These are phyloP conservation scores for Tyrannus savana DNA, from an alignment of 2,113 vertebrate genomes.

Conservation along the genomic window DNA sequence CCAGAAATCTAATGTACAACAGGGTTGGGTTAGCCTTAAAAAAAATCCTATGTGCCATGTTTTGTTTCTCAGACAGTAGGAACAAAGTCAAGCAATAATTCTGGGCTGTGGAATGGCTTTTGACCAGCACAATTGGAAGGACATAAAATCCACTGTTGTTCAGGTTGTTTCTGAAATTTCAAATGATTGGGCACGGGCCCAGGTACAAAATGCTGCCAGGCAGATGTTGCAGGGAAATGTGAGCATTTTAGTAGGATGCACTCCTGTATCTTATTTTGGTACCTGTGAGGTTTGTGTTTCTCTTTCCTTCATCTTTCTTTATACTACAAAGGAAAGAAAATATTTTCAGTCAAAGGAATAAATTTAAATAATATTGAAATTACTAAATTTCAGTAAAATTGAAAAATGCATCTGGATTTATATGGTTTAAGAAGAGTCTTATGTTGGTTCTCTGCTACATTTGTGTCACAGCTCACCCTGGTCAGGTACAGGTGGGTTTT, in stretches of 20 bases:
- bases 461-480: neutral
- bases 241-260: neutral
- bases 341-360: neutral
- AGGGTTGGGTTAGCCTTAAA: neutral
- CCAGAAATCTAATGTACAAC: neutral
- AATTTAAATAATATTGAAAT: no score
- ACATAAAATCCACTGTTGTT: neutral
- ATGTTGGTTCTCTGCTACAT: rapidly evolving
- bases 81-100: neutral
- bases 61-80: neutral
- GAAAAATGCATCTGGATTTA: neutral
- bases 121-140: rapidly evolving
- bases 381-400: no score
- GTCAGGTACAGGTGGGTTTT: neutral
- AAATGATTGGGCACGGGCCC: neutral
- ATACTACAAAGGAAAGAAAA: neutral
- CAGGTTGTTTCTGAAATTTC: neutral
- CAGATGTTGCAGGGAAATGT: neutral
- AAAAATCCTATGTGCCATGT: neutral
- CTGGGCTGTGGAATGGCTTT: neutral
- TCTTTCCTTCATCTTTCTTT: neutral
- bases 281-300: neutral
- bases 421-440: neutral
- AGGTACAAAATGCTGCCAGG: neutral
- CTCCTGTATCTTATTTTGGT: neutral